Evolutionary conservation across 2,113 vertebrate species (phyloP).

Genomic region (Thunnus thynnus): DNA sequence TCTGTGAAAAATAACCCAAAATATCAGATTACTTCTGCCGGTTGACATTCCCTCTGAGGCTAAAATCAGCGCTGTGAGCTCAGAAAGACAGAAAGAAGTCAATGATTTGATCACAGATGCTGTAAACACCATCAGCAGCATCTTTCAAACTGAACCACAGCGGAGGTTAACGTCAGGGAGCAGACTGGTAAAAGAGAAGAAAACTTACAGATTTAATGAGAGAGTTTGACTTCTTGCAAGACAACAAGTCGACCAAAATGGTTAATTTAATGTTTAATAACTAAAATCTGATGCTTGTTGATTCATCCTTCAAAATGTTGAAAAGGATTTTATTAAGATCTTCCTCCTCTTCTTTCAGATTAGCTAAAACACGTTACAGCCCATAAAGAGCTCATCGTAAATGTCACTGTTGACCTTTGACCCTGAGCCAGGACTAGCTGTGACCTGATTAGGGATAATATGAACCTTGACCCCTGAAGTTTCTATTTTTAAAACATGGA

Average conservation of each 20-base stretch:
- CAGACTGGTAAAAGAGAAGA: too few relatives aligned
- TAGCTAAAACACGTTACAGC: background rate
- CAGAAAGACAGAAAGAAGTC: too few relatives aligned
- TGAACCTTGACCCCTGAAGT: background rate
- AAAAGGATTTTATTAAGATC: background rate
- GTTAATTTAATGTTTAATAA: background rate
- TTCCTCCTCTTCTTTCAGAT: background rate
- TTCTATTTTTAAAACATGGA: constrained; percentile 16
- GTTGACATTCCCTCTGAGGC: too few relatives aligned
- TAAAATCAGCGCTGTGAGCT: too few relatives aligned
- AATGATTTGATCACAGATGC: background rate
- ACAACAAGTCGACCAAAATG: too few relatives aligned
- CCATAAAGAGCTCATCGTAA: constrained; percentile 19
- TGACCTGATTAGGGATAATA: background rate
- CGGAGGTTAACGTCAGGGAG: too few relatives aligned
- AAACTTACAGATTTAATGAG: too few relatives aligned
- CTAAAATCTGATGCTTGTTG: background rate
- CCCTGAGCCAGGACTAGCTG: constrained; percentile 20
- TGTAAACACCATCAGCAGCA: too few relatives aligned
- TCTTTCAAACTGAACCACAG: background rate
- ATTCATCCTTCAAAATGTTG: too few relatives aligned
- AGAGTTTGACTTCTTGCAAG: too few relatives aligned
- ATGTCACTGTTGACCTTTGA: constrained; percentile 37
- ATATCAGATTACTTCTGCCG: background rate
- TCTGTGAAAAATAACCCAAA: background rate